Conservation (phyloP, 2,888 invertebrate genomes). For the Barypeithes pellucidus region DNA sequence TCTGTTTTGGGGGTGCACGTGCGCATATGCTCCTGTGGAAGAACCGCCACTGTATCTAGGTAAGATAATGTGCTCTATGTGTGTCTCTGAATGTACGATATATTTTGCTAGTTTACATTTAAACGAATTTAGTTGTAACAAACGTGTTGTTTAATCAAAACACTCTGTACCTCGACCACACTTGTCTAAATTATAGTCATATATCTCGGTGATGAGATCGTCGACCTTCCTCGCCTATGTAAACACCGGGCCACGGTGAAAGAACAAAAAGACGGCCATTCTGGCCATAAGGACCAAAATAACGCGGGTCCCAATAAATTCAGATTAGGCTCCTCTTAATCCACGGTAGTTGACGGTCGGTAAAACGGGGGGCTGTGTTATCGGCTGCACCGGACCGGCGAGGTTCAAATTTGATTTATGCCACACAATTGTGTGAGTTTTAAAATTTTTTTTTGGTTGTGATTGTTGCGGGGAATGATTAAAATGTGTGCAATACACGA, state of each 20-base stretch:
- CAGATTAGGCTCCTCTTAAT: conserved; percentile 68
- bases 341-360: conserved; percentile 65
- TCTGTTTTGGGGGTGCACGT: too few relatives aligned
- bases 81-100: too few relatives aligned
- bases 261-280: conserved; percentile 51
- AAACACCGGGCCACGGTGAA: conserved; percentile 45
- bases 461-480: conserved; percentile 11
- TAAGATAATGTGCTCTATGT: too few relatives aligned
- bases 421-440: conserved; percentile 37
- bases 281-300: conserved; percentile 53
- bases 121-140: too few relatives aligned
- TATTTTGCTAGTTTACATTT: too few relatives aligned
- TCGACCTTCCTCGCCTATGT: conserved; percentile 50
- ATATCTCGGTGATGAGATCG: conserved; percentile 41
- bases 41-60: too few relatives aligned
- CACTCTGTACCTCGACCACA: neutral
- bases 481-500: neutral
- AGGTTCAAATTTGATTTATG: conserved; percentile 53
- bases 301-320: conserved; percentile 66
- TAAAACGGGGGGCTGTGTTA: conserved; percentile 52
- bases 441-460: conserved; percentile 20
- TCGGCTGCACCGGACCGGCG: conserved; percentile 48
- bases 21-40: too few relatives aligned
- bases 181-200: conserved; percentile 30
- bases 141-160: too few relatives aligned